Base-by-base conservation (phyloP, 2,888 invertebrate genomes). In the Mesorhabditis spiculigera region DNA sequence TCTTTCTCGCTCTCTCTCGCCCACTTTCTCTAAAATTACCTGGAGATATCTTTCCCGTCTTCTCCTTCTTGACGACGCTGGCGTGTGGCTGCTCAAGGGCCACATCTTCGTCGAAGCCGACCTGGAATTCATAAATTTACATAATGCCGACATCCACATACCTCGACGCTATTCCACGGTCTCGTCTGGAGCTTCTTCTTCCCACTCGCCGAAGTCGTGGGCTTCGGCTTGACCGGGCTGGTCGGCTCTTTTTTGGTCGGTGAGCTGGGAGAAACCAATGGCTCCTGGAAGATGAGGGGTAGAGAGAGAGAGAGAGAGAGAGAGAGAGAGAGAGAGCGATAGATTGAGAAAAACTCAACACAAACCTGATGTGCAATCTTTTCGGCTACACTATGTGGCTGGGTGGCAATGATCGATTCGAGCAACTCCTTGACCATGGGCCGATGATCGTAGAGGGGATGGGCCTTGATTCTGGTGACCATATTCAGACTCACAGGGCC, bases 401-500 rank as follows among this genome's bases (percentile, higher is more conserved):
- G 82, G 6, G 82, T 82, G 4, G 81, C 78, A 65, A 82, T 72
- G 43, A 82, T 78, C 43, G 81, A 82, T 68, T 82, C 80, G 41
- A 82, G 72, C 43, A 81, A 71, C 61, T 82, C 71, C 69, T 85
- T 85, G 13, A 85, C 83, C 83, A 82, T 84, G 50, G 85, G 83
- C 10, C 85, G 75, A 13, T 77, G 73, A 65, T 85, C 82, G 72
- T 85, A 85, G 42, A 80, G 70, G 0, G 84, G 83, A 76, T 85
- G 85, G 4, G 83, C 83, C 69, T 84, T 81, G 70, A 85, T 80
- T 66, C 82, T 71, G 6, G 80, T 79, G 63, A 85, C 77, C 63
- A 84, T 70, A 68, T 85, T 84, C 71, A 84, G 71, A 72, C 78
- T 81, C 28, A 85, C 85, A 5, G 83, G 82, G 0, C 85, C 85